A percentile compares a stretch with the other conserved stretches of the same genome.
Evolutionary conservation across 2,113 vertebrate genomes (phyloP).

Genomic region (Trachemys scripta): DNA sequence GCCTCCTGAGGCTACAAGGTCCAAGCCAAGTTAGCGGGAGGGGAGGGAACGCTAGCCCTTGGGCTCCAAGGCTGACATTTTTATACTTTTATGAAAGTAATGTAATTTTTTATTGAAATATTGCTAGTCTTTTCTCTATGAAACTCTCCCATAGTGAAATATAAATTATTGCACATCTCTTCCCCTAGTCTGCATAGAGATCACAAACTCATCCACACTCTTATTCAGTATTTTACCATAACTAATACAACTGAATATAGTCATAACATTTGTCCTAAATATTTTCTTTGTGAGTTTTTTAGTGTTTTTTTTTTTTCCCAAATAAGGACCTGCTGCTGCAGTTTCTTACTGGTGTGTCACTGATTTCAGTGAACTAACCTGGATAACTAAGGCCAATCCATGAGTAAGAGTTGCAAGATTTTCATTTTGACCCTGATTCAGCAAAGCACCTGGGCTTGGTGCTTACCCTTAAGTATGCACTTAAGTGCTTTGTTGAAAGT

Average conservation of each 20-base stretch:
- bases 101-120: neutral
- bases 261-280: neutral
- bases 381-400: neutral
- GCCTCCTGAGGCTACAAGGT: neutral
- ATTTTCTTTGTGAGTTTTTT: neutral
- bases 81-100: neutral
- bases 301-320: neutral
- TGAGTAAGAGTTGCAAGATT: neutral
- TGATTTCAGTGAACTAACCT: neutral
- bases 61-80: neutral
- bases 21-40: neutral
- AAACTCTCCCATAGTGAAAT: neutral
- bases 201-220: neutral
- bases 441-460: neutral
- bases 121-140: neutral
- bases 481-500: neutral
- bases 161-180: neutral
- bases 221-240: neutral
- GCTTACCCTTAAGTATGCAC: neutral
- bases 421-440: neutral
- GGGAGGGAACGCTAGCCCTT: neutral
- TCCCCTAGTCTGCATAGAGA: neutral
- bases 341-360: neutral
- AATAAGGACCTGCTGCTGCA: neutral
- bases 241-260: neutral